Evolutionary conservation across 2,888 invertebrate genomes (phyloP), one percentile per base, ranked within the genome.

Genomic region (Allophyes oxyacanthae): DNA sequence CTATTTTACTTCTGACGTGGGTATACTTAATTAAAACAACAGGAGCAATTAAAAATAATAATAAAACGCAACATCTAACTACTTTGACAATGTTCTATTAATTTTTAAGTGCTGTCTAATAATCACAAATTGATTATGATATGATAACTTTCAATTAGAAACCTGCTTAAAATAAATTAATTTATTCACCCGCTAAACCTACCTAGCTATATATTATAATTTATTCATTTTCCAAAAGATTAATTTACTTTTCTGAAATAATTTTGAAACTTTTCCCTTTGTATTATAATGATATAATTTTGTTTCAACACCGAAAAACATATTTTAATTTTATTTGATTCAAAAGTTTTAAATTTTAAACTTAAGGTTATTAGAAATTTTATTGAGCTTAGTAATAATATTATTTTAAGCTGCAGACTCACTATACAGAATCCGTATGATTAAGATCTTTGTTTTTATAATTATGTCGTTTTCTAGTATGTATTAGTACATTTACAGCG

Each of bases 21-120:
- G n/a, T n/a, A n/a, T n/a, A n/a, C n/a, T 45, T 77, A 78, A 77
- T 78, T 77, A 72, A 57, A 74, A 40, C 15, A 5, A 38, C 52
- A 64, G 36, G 43, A 26, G 11, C 20, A 14, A 14, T 10, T 10
- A 11, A 6, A 13, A 20, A 15, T 2, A 9, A 9, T 32, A 30
- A 25, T 40, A 26, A n/a, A 34, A 41, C 4, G 6, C 2, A 44
- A 7, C 20, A 28, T 20, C 7, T 2, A 4, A 9, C n/a, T n/a
- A 33, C 0, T 1, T 37, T 13, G 33, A 11, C 33, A 14, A 20
- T 28, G n/a, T 2, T 7, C 1, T 7, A 20, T 14, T n/a, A 5
- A 38, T 0, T 7, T 26, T 2, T 15, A 40, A 33, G 14, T 5
- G 9, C 43, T 14, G 8, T 14, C 34, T 11, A 45, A 25, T 4